Base-by-base conservation (phyloP, 2,113 vertebrate genomes). In the Erythrocercus mccallii region DNA sequence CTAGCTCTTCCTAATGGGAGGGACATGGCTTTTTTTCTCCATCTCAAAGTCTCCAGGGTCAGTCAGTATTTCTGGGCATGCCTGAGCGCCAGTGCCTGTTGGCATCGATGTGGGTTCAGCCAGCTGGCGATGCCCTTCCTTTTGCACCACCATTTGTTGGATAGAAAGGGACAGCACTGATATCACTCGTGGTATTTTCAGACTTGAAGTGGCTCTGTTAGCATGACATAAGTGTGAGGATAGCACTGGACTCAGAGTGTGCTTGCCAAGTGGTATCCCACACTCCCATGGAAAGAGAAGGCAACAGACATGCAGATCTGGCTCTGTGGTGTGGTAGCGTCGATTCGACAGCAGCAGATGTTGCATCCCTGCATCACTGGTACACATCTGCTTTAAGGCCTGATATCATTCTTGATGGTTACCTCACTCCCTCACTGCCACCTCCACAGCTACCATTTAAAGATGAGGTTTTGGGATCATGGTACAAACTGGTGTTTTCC, bases 101-200 rank as follows among this genome's bases (percentile, higher is more conserved):
- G 30, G 22, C 54, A 20, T 27, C 0, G 0, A 14, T 2, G 7
- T 0, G 2, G 19, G 11, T 28, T 64, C 90, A 76, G 64, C 8
- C 0, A 0, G 38, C 13, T 0, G 0, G 6, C 0, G 0, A 3
- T 47, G 44, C 24, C 33, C 68, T 53, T 48, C n/a, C 12, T 78
- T 87, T 56, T 58, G 12, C 2, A 2, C 30, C 21, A 9, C 53
- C 42, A 25, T 69, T 72, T 3, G 0, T 14, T 2, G 2, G 51
- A 15, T 8, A 40, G 31, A 64, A 47, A 19, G 22, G 56, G n/a
- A 21, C n/a, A 44, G 40, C 1, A 5, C 54, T 45, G 62, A 8
- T 33, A 5, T 23, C 12, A 12, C 6, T 47, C 1, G 0, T 2
- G 6, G 5, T 33, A 10, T 54, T 95, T 81, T 65, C 37, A 53